Evolutionary conservation across 1,140 invertebrate genomes (phyloP).

Genomic region (Calliphora vicina): DNA sequence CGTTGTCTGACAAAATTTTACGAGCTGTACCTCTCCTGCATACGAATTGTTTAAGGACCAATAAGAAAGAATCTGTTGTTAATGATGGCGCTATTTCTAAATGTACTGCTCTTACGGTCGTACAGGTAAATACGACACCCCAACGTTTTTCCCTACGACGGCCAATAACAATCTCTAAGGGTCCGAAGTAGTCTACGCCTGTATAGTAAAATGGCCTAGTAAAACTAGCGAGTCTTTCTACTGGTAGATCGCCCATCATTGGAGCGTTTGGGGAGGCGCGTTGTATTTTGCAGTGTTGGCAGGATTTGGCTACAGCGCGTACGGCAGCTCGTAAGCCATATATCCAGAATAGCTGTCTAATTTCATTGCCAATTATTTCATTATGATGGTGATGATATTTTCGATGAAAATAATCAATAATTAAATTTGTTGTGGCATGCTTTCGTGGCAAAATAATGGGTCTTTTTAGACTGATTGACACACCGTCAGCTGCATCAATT

Average conservation of each 20-base stretch:
- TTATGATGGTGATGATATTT: conserved; percentile 28
- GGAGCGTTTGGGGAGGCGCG: too few species aligned
- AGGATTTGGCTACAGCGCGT: conserved; percentile 31
- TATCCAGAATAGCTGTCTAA: conserved; percentile 45
- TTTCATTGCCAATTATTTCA: conserved; percentile 48
- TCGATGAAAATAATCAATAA: conserved; percentile 12
- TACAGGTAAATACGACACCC: conserved; percentile 59
- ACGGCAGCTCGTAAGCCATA: conserved; percentile 28
- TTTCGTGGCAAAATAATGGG: conserved; percentile 17
- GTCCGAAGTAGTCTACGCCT: conserved; percentile 33
- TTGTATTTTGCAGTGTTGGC: conserved; percentile 37
- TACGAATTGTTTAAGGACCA: conserved; percentile 58
- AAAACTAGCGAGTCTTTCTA: conserved; percentile 42
- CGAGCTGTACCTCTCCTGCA: conserved; percentile 51
- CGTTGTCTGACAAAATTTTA: conserved; percentile 57
- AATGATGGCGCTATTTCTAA: too few species aligned
- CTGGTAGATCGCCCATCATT: conserved; percentile 39
- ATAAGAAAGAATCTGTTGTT: too few species aligned
- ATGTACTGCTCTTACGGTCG: conserved; percentile 53
- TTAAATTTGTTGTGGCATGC: not conserved
- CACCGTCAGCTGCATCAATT: not conserved
- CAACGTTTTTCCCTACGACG: conserved; percentile 54
- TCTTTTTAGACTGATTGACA: not conserved
- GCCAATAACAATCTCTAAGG: conserved; percentile 42
- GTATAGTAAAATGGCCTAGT: conserved; percentile 45